Conservation (phyloP, 2,797 vertebrate genomes). For the Tarsius wallacei region DNA sequence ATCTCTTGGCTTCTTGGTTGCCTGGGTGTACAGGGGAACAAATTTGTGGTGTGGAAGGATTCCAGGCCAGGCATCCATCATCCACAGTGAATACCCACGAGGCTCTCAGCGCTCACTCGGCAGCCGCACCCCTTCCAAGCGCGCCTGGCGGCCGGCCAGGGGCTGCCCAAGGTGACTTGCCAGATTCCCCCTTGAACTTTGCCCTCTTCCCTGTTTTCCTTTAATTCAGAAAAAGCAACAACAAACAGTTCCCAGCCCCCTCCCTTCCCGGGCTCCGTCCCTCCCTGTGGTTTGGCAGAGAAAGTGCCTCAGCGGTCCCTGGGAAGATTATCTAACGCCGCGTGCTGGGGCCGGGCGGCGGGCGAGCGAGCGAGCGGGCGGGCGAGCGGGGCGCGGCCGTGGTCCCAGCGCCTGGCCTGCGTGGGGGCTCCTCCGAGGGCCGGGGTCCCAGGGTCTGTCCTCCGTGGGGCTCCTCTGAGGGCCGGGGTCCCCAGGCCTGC, state of each 20-base stretch:
- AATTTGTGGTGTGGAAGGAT: constrained; percentile 83
- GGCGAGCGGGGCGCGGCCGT: neutral
- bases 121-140: constrained; percentile 62
- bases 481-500: no score
- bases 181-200: constrained; percentile 72
- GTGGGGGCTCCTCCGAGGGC: neutral
- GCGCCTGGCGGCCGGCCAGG: constrained; percentile 75
- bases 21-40: constrained; percentile 81
- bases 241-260: constrained; percentile 22
- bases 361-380: neutral
- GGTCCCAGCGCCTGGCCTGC: no score
- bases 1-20: constrained; percentile 69
- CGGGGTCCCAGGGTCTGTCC: no score
- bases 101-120: constrained; percentile 63
- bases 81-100: constrained; percentile 38
- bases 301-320: neutral
- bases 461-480: no score
- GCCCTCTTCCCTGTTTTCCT: constrained; percentile 55
- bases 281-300: constrained; percentile 76
- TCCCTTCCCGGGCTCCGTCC: neutral
- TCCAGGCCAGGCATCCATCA: constrained; percentile 83
- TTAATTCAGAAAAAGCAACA: constrained; percentile 76
- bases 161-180: constrained; percentile 75
- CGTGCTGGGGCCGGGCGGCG: neutral
- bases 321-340: constrained; percentile 23